Conservation (phyloP, 2,797 vertebrate species). For the Jordanella pulchra region DNA sequence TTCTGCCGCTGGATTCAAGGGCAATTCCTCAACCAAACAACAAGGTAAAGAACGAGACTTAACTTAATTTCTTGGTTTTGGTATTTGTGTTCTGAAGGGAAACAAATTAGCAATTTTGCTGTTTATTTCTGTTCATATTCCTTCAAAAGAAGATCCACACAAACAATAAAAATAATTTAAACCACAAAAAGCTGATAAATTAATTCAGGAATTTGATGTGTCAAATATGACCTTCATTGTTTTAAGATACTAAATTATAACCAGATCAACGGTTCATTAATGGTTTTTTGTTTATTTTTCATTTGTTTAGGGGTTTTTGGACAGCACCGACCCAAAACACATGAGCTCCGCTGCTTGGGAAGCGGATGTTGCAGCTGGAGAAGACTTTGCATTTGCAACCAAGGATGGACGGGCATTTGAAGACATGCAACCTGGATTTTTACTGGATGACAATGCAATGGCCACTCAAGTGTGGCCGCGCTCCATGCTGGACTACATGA, state of each 20-base stretch:
- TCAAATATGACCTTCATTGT: neutral
- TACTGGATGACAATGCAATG: constrained; percentile 32
- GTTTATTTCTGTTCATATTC: neutral
- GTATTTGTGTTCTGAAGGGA: neutral
- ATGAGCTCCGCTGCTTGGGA: constrained; percentile 28
- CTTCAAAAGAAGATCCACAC: neutral
- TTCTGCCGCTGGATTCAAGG: constrained; percentile 47
- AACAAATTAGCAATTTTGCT: neutral
- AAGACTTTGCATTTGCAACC: constrained; percentile 36
- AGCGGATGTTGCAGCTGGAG: neutral
- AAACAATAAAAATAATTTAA: neutral
- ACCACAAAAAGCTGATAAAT: neutral
- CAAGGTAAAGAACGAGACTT: constrained; percentile 47
- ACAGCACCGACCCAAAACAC: constrained; percentile 8
- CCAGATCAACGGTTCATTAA: neutral
- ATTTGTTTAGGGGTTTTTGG: constrained; percentile 42
- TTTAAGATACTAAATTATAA: neutral
- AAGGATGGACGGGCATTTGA: constrained; percentile 15
- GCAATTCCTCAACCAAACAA: constrained; percentile 18
- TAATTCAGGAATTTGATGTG: no score
- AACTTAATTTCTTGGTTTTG: neutral
- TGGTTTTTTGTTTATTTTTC: neutral
- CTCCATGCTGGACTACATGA: constrained; percentile 61
- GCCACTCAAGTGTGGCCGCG: constrained; percentile 52
- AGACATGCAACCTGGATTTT: constrained; percentile 33